Evolutionary conservation across 2,888 invertebrate genomes (phyloP).

Genomic region (Seladonia tumulorum): DNA sequence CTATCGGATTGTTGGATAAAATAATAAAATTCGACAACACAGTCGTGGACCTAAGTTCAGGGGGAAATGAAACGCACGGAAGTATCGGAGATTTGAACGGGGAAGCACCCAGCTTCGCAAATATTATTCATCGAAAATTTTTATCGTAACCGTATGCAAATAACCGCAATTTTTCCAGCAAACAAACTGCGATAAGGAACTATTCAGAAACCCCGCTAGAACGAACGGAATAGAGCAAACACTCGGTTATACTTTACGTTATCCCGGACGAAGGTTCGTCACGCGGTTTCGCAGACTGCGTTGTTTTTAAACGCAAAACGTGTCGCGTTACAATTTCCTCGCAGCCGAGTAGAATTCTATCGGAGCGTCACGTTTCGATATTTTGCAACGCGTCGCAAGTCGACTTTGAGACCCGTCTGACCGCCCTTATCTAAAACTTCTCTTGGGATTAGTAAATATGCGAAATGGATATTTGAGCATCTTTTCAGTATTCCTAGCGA

Average conservation of each 20-base stretch:
- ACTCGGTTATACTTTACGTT: neutral
- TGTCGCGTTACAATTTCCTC: slow-evolving; percentile 37
- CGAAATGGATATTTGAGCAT: no score
- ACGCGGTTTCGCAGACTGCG: slow-evolving; percentile 19
- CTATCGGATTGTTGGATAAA: neutral
- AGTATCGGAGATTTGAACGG: neutral
- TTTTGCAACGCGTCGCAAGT: neutral
- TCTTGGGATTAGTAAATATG: no score
- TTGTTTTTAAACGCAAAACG: slow-evolving; percentile 28
- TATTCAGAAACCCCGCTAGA: neutral
- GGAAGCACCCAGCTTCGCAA: neutral
- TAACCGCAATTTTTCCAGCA: neutral
- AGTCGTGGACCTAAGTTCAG: neutral
- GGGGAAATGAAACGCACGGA: neutral
- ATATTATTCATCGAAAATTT: neutral
- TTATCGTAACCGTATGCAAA: slow-evolving; percentile 3
- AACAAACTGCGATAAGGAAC: neutral
- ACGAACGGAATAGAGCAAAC: neutral
- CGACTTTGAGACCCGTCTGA: no score
- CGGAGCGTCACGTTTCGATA: slow-evolving; percentile 7
- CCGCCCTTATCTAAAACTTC: no score
- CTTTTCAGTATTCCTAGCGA: neutral
- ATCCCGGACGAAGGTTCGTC: neutral
- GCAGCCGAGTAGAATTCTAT: slow-evolving; percentile 5
- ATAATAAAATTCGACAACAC: neutral